Evolutionary conservation across 2,888 invertebrate species (phyloP).

Genomic region (Acleris cristana): DNA sequence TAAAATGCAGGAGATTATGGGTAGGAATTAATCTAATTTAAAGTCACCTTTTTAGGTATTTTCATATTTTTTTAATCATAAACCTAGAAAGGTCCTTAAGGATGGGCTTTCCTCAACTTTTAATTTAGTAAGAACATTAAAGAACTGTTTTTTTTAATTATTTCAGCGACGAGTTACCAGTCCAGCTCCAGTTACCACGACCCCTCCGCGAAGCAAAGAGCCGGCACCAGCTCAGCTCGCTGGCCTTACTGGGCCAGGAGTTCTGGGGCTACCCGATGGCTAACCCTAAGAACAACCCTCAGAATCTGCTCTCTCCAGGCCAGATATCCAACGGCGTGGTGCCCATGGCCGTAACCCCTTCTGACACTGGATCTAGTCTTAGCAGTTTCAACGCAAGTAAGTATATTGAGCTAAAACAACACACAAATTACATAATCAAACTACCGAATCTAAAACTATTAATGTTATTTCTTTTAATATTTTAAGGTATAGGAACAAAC

Average conservation of each 20-base stretch:
- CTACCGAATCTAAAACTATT: not conserved
- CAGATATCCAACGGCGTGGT: constrained; percentile 67
- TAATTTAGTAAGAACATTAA: not conserved
- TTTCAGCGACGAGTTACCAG: constrained; percentile 95
- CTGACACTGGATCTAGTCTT: constrained; percentile 88
- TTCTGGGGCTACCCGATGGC: constrained; percentile 93
- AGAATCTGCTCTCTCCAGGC: constrained; percentile 68
- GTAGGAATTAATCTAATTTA: too few relatives aligned
- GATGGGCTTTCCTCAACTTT: not conserved
- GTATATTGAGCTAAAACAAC: constrained; percentile 40
- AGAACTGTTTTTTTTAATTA: not conserved
- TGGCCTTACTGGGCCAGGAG: constrained; percentile 95
- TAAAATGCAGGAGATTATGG: too few relatives aligned
- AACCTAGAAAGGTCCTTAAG: too few relatives aligned
- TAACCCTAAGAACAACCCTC: constrained; percentile 85
- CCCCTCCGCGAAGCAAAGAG: constrained; percentile 94
- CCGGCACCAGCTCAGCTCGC: constrained; percentile 94
- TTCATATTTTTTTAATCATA: too few relatives aligned
- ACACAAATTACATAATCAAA: too few relatives aligned
- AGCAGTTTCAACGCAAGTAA: constrained; percentile 88
- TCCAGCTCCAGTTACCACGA: constrained; percentile 93
- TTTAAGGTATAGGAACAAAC: constrained; percentile 69
- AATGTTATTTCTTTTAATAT: constrained; percentile 37
- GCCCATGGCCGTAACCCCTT: constrained; percentile 83
- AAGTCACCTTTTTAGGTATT: too few relatives aligned